Evolutionary conservation across 2,113 vertebrate species (phyloP), one percentile per base, ranked within the genome.

Genomic region (Crotophaga sulcirostris): DNA sequence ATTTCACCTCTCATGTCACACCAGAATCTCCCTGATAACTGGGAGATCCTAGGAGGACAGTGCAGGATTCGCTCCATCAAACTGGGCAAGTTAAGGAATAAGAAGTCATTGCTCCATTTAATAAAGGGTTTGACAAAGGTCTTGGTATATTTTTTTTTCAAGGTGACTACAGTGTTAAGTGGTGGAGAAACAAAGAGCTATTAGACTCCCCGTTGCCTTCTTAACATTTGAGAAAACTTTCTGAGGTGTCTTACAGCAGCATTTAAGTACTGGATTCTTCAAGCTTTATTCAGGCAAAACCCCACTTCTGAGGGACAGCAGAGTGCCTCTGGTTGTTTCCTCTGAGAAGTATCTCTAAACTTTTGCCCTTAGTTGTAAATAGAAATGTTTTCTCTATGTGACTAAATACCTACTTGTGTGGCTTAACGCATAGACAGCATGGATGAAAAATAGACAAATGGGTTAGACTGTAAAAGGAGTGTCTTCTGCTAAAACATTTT

Each of bases 301-400:
- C 6, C 20, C 11, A 17, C 21, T 91, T 91, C 4, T 59, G 55
- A 90, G 68, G 44, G 33, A 73, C 45, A 89, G 45, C 74, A 87
- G 84, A 86, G 68, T 26, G 59, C 20, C 9, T 58, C 28, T 25
- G 5, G 24, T 73, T 76, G 21, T 49, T 90, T 84, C 23, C 60
- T 11, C 33, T 38, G 47, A 84, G 70, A 90, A 63, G 11, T 23
- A 52, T 83, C 75, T 81, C 51, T 95, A 40, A 93, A 96, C 79
- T 96, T 93, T 93, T 77, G 93, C 68, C 72, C 55, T 88, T 78
- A 42, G 68, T 60, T 91, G 60, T 90, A 90, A 94, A 87, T 90
- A 90, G 10, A 70, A 79, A 31, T 36, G 33, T 88, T 94, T 92
- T 96, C 42, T 80, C 3, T 58, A 8, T 77, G 40, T 77, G 47